Evolutionary conservation across 2,888 invertebrate species (phyloP), one percentile per base, ranked within the genome.

Genomic region (Thumatha senex): DNA sequence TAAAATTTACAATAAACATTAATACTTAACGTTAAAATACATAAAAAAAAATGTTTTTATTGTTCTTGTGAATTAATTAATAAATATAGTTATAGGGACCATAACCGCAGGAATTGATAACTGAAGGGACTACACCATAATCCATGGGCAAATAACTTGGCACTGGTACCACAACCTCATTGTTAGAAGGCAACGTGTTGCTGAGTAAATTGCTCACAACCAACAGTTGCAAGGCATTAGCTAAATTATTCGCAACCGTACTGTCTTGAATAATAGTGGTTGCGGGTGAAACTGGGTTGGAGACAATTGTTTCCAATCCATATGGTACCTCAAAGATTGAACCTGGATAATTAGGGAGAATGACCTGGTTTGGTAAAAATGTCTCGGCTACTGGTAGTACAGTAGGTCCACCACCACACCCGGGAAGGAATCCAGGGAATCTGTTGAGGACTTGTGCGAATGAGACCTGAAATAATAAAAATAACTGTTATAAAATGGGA

Each of bases 171-270:
- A 72, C 31, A 0, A 73, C 58, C 0, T 75, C 74, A 0, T 62
- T 64, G 5, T 71, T 58, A 0, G 69, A 67, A 0, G 84, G 83
- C 30, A 89, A 52, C 0, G 83, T 84, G 35, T 78, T 82, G 43
- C 84, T 81, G 0, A 89, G 50, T 1, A 89, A 56, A 45, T 82
- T 89, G 62, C 86, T 86, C 0, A 89, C 89, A 0, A 89, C 80
- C 1, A 89, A 48, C 14, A 89, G 61, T 40, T 89, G 89, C 3
- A 89, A 58, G 0, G 86, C 82, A 54, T 89, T 87, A 0, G 88
- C 89, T 24, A 89, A 49, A 41, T 81, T 89, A 42, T 82, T 88
- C 0, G 87, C 86, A 0, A 89, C 86, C 1, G 81, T 77, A 41
- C 81, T 83, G 13, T 89, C 89, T 53, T 86, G 84, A 1, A 84